A percentile compares a stretch with the other conserved stretches of the same genome.
Conservation (phyloP, 2,888 invertebrate species). For the Coelopa pilipes region DNA sequence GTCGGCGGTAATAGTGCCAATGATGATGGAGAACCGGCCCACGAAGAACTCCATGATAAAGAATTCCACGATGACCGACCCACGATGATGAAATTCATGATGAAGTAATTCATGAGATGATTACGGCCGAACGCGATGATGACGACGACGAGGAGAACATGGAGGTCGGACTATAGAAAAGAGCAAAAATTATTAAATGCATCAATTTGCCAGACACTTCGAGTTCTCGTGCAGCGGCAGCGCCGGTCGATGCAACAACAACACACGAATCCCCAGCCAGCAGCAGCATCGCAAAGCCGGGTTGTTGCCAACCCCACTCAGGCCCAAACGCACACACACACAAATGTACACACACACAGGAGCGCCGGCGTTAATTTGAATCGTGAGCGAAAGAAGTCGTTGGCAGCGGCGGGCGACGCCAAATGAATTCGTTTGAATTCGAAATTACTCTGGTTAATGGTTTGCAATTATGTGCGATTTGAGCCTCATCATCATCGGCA, state of each 20-base stretch:
- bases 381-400: conserved; percentile 28
- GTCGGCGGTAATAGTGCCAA: background rate
- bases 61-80: too few relatives aligned
- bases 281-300: background rate
- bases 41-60: too few relatives aligned
- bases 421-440: conserved; percentile 33
- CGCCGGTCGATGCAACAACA: background rate
- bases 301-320: background rate
- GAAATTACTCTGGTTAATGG: conserved; percentile 30
- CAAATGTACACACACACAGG: too few relatives aligned
- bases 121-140: too few relatives aligned
- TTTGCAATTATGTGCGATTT: conserved; percentile 35
- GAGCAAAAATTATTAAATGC: conserved; percentile 27
- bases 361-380: conserved; percentile 24
- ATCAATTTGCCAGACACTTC: conserved; percentile 14
- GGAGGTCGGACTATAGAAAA: conserved; percentile 3
- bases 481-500: conserved; percentile 30
- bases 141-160: too few relatives aligned
- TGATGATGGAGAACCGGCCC: too few relatives aligned
- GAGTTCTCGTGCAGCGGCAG: background rate
- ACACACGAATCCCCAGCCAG: background rate
- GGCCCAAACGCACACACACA: background rate
- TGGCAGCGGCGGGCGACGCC: conserved; percentile 6
- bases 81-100: too few relatives aligned
- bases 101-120: too few relatives aligned